Evolutionary conservation across 1,140 invertebrate species (phyloP), one percentile per base, ranked within the genome.

Genomic region (Brachystomella parvula): DNA sequence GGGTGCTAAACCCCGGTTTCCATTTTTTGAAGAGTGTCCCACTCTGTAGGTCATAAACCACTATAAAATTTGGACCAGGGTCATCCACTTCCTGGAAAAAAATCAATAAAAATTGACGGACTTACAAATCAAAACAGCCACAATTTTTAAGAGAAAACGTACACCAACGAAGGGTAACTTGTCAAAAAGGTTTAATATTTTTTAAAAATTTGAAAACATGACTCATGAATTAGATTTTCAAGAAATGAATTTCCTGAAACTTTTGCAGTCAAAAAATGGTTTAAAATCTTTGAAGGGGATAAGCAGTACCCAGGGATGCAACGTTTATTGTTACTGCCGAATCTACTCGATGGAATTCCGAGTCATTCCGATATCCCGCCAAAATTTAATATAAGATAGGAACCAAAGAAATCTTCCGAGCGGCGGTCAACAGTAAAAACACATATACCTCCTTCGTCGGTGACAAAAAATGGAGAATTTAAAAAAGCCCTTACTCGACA

Each of bases 11-110:
- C 17, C 67, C 67, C 0, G 89, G 88, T 77, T 92, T 92, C 88
- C 89, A 91, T 79, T 90, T 90, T 78, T 92, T 92, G 79, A 92
- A 92, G 68, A 92, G 76, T 1, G 89, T 92, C n/a, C 90, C 90
- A 71, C 88, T 92, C 79, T 90, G 87, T n/a, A 94, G 81, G 79
- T 94, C 90, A 77, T 92, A 94, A 30, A 93, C 89, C 44, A 92
- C 88, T 62, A 94, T 89, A 79, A 92, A 92, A 79, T 92, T 92
- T 1, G 89, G 88, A 31, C 85, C 83, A 0, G 86, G 84, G 74
- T 90, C 88, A 74, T 90, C 88, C 28, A 92, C 82, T 79, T 92
- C 89, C 77, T 90, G 81, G 31, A 83, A 83, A 58, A 83, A 83
- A 71, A 67, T 32, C 44, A 49, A 15, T 58, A 47, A 26, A 35